Conservation (phyloP, 2,797 vertebrate species). For the Clamator glandarius region DNA sequence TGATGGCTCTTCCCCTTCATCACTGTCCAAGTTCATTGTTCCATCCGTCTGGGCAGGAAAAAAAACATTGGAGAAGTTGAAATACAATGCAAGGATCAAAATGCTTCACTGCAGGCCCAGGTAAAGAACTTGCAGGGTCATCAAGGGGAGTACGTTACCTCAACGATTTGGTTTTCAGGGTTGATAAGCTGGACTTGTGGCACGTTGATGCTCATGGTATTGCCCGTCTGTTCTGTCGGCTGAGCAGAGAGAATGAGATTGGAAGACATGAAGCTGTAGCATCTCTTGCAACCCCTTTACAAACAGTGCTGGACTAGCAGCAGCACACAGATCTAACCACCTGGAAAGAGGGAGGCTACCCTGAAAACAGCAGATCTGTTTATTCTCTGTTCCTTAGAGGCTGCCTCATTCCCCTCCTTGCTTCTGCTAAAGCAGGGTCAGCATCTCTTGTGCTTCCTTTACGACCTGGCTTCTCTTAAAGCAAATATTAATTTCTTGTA, state of each 20-base stretch:
- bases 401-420: fast-evolving
- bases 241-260: neutral
- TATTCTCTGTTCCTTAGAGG: neutral
- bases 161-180: constrained; percentile 98
- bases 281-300: neutral
- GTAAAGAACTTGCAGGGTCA: neutral
- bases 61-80: neutral
- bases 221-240: constrained; percentile 88
- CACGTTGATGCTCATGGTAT: constrained; percentile 91
- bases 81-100: neutral
- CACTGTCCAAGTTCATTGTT: constrained; percentile 93
- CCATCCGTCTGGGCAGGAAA: constrained; percentile 85
- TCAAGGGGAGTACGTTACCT: constrained; percentile 80
- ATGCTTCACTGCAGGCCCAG: neutral
- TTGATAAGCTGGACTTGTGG: constrained; percentile 99
- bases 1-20: constrained; percentile 96
- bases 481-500: neutral
- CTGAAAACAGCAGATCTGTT: neutral
- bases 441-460: neutral
- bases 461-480: neutral
- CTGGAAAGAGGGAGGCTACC: neutral
- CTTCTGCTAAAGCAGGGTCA: neutral
- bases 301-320: neutral
- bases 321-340: neutral
- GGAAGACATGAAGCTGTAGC: neutral